Conservation (phyloP, 2,113 vertebrate genomes). For the Tupaia chinensis region DNA sequence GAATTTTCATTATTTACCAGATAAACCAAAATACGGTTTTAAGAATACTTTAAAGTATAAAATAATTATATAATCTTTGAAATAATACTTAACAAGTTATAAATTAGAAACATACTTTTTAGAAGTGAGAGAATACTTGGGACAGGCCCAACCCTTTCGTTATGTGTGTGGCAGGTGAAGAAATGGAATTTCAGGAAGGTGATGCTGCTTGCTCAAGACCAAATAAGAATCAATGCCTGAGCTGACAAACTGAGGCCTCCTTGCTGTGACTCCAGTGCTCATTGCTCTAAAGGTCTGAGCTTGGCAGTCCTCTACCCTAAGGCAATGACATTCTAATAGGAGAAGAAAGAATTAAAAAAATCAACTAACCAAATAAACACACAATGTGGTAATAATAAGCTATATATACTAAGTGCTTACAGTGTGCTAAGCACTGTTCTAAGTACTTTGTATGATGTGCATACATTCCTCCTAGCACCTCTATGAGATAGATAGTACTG, state of each 20-base stretch:
- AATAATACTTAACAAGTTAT: not conserved
- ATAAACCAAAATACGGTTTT: not conserved
- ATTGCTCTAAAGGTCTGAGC: not conserved
- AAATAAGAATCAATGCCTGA: not conserved
- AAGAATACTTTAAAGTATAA: not conserved
- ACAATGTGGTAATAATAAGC: not conserved
- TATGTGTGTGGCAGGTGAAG: not conserved
- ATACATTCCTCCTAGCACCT: not conserved
- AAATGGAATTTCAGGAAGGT: not conserved
- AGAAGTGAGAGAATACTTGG: not conserved
- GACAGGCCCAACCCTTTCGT: not conserved
- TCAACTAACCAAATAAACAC: not conserved
- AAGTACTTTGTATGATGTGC: not conserved
- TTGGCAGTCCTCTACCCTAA: not conserved
- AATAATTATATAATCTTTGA: constrained; percentile 1
- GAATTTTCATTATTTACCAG: constrained; percentile 21
- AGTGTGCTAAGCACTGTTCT: not conserved
- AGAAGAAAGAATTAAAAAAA: not conserved
- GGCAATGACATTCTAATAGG: not conserved
- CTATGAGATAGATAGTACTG: not conserved
- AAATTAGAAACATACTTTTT: not conserved
- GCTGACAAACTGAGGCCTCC: not conserved
- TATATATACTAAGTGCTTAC: not conserved
- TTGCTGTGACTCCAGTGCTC: not conserved
- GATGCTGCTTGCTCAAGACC: not conserved